Evolutionary conservation across 2,797 vertebrate species (phyloP).

Genomic region (Leucoraja ocellata): DNA sequence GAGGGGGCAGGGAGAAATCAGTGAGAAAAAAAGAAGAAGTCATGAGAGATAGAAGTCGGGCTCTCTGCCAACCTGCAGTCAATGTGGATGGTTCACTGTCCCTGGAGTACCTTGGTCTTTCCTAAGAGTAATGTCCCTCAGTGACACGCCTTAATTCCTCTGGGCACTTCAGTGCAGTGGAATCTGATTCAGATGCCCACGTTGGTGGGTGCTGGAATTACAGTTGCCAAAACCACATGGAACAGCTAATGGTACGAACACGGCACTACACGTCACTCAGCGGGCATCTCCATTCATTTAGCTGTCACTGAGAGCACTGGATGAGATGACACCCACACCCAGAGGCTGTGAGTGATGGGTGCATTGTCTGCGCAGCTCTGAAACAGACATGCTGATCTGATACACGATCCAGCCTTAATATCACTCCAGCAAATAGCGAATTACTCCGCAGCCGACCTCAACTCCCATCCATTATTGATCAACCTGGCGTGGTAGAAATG

Average conservation of each 20-base stretch:
- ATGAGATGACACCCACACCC: neutral
- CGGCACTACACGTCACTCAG: neutral
- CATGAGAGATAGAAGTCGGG: neutral
- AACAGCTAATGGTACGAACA: neutral
- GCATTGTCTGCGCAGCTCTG: neutral
- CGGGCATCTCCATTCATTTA: neutral
- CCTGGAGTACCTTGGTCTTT: neutral
- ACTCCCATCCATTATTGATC: conserved; percentile 22
- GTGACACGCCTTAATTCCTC: neutral
- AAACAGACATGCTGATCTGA: neutral
- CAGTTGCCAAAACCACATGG: neutral
- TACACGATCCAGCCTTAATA: neutral
- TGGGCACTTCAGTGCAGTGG: neutral
- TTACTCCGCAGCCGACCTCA: neutral
- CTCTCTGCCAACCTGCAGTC: neutral
- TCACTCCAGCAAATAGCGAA: neutral
- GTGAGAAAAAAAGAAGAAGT: neutral
- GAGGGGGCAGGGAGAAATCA: too few species aligned
- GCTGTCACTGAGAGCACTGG: neutral
- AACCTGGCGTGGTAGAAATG: neutral
- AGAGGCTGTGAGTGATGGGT: neutral
- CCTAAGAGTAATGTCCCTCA: neutral
- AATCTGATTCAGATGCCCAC: neutral
- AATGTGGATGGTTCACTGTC: neutral
- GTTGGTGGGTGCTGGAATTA: neutral